Base-by-base conservation (phyloP, 2,888 invertebrate genomes). In the Sialis lutaria region DNA sequence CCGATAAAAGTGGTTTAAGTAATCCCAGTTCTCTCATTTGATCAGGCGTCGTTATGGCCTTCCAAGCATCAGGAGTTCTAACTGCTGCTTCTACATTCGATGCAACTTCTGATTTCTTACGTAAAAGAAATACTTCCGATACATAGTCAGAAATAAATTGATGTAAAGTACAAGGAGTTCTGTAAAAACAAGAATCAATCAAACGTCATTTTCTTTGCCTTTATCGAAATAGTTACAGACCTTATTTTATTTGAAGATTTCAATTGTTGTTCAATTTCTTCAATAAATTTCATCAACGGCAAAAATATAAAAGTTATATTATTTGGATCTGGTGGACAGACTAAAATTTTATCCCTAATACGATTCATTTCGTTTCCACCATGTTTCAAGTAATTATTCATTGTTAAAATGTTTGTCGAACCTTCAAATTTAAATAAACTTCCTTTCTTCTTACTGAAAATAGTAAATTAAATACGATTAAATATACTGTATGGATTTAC, bases 111-210 rank as follows among this genome's bases (percentile, higher is more conserved):
- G 71, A 68, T 57, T 80, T 81, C 47, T 84, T 78, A 50, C 86
- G 77, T 51, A 82, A 84, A 52, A 88, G 74, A 67, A 90, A 95
- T 6, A 83, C 83, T 56, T 87, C 82, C 54, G 84, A 83, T 30
- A 93, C 83, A 65, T 91, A 89, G 61, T 89, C 84, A 42, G 82
- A 79, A 47, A 95, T 69, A 65, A 91, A 93, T 52, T 79, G 79
- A 57, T 88, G 83, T 48, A 93, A 69, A 3, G 82, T 81, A 59
- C 87, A 87, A 41, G 82, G 72, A 56, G 72, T 72, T 12, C 75
- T 74, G 51, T 12, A 58, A 60, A n/a, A 52, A 48, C 8, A 39
- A 39, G 10, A 12, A 39, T 7, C 13, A 22, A 22, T 22, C 22
- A 22, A 40, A 2, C 6, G 44, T 33, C 62, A 63, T 4, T 62